Evolutionary conservation across 2,797 vertebrate species (phyloP), one percentile per base, ranked within the genome.

Genomic region (Lutjanus campechanus): DNA sequence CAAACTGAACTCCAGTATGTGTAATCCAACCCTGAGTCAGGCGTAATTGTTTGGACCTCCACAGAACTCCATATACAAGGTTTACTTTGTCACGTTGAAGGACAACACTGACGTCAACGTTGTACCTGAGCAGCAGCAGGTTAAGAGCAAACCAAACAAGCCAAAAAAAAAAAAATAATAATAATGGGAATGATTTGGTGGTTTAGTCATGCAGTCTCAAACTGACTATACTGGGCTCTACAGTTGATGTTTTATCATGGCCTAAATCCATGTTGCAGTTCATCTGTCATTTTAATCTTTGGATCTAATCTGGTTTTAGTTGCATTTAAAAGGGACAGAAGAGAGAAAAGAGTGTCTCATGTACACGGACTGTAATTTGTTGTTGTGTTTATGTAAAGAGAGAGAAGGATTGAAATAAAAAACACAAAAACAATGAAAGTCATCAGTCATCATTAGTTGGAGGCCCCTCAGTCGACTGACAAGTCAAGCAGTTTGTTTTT

Each of bases 241-340:
- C 16, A n/a, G 62, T n/a, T 44, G 41, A 69, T 77, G 72, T 77
- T 82, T 55, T 54, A 46, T 79, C 40, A 13, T 75, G 69, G 46
- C 61, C 53, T 70, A 68, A 76, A 84, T 77, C 63, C 70, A 54
- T 22, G 47, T 51, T 47, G 64, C 41, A 58, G 22, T 60, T 83
- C 54, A 67, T 75, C 60, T 74, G 65, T 69, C 41, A 54, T 71
- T 77, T 70, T 76, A 82, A 87, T 88, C 76, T 67, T 20, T n/a
- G 29, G 64, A n/a, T 74, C 53, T 76, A 79, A 82, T 88, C 80
- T 60, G 25, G 44, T 68, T 85, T 70, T 69, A 56, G 44, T 46
- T 25, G 10, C 60, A 54, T 81, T 71, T 29, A 53, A 11, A 67
- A 47, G 7, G 41, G 46, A 36, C 46, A 43, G 43, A 22, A 8